Percentiles rank a stretch among this genome's conserved stretches.
Conservation (phyloP, 1,140 invertebrate species). For the Eciton burchellii region DNA sequence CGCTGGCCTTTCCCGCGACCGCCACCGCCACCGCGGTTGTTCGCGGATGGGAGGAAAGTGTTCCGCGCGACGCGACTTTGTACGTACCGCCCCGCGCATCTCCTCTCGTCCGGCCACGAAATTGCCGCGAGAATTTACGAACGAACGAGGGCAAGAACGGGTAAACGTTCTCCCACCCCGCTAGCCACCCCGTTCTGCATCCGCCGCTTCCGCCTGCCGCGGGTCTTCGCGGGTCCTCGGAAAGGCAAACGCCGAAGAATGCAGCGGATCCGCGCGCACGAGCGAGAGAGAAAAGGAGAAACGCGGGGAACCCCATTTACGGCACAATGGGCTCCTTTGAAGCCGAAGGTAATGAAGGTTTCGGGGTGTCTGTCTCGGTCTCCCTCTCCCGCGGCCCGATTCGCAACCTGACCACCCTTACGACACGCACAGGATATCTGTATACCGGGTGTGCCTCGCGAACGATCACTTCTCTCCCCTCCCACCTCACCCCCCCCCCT, state of each 20-base stretch:
- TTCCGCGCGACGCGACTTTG: conserved; percentile 67
- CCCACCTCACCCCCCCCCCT: background rate
- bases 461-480: conserved; percentile 20
- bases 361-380: conserved; percentile 76
- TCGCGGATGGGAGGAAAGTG: conserved; percentile 49
- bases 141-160: conserved; percentile 56
- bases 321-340: conserved; percentile 79
- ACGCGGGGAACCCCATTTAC: conserved; percentile 76
- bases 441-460: conserved; percentile 69
- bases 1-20: conserved; percentile 28
- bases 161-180: conserved; percentile 53
- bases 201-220: conserved; percentile 39
- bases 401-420: conserved; percentile 77
- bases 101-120: conserved; percentile 57
- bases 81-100: conserved; percentile 36
- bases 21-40: conserved; percentile 39
- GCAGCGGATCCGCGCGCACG: conserved; percentile 73
- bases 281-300: conserved; percentile 67
- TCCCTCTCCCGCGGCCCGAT: conserved; percentile 67
- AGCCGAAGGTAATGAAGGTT: conserved; percentile 79
- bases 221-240: conserved; percentile 64
- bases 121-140: conserved; percentile 73
- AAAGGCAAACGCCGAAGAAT: conserved; percentile 78
- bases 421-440: conserved; percentile 71
- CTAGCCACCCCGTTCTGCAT: conserved; percentile 33